Evolutionary conservation across 2,888 invertebrate genomes (phyloP).

Genomic region (Eupithecia vulgata): DNA sequence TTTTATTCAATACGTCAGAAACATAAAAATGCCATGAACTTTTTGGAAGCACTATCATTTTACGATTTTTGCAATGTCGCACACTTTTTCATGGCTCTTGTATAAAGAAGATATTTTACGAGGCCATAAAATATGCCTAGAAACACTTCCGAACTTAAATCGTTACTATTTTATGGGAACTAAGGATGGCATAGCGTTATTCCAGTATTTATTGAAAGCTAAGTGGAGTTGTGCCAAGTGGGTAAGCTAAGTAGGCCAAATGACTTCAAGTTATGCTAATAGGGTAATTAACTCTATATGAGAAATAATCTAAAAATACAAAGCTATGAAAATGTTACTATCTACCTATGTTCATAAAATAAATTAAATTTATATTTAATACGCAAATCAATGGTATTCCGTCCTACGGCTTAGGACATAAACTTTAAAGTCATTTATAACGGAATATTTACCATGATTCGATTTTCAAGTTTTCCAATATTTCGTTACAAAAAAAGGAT

Average conservation of each 20-base stretch:
- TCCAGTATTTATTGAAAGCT: background rate
- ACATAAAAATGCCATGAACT: slow-evolving; percentile 36
- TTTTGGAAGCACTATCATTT: slow-evolving; percentile 40
- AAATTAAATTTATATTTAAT: too few species aligned
- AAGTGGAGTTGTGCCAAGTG: background rate
- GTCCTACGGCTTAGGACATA: too few species aligned
- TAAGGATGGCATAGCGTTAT: background rate
- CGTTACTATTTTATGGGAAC: slow-evolving; percentile 8
- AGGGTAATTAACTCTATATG: too few species aligned
- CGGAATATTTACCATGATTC: too few species aligned
- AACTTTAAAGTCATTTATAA: too few species aligned
- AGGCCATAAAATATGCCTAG: slow-evolving; percentile 32
- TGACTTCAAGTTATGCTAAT: too few species aligned
- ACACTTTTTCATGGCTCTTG: slow-evolving; percentile 46
- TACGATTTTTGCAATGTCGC: slow-evolving; percentile 40
- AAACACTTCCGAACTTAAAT: slow-evolving; percentile 11
- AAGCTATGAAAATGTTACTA: too few species aligned
- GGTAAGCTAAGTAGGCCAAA: background rate
- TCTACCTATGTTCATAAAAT: too few species aligned
- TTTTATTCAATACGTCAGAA: slow-evolving; percentile 14
- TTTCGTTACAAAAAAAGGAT: too few species aligned
- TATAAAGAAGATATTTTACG: slow-evolving; percentile 31
- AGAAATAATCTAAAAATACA: too few species aligned
- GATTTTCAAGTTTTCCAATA: too few species aligned
- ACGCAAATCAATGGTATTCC: too few species aligned